A percentile compares a stretch with the other conserved stretches of the same genome.
phyloP scores from a whole-genome alignment of 2,797 vertebrate genomes.

The Brachymystax lenok region DNA sequence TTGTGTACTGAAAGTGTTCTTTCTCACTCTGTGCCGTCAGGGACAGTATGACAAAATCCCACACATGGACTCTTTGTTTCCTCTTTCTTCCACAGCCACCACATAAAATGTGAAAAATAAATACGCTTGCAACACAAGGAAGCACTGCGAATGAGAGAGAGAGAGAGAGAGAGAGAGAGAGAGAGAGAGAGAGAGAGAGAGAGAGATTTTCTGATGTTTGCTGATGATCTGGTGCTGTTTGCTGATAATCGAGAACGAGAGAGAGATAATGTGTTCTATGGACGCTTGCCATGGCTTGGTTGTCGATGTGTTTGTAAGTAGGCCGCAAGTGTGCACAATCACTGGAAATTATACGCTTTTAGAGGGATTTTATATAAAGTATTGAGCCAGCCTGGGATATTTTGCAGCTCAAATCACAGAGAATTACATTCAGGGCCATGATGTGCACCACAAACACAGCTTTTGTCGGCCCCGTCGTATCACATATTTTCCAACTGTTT shows the following conservation, averaged over 20 bases:
- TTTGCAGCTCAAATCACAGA: slow-evolving; percentile 62
- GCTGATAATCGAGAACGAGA: background rate
- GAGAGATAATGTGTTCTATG: slow-evolving; percentile 67
- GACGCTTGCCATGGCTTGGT: slow-evolving; percentile 60
- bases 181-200: too few species aligned
- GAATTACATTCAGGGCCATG: slow-evolving; percentile 73
- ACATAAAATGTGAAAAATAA: slow-evolving; percentile 74
- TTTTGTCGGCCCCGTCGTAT: slow-evolving; percentile 65
- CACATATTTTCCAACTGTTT: slow-evolving; percentile 75
- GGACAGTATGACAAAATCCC: slow-evolving; percentile 55
- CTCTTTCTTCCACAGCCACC: slow-evolving; percentile 64
- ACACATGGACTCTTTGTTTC: slow-evolving; percentile 74
- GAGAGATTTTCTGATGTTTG: too few species aligned
- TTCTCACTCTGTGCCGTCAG: slow-evolving; percentile 38
- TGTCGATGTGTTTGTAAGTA: slow-evolving; percentile 71
- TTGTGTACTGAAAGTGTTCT: slow-evolving; percentile 37
- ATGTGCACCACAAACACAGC: slow-evolving; percentile 75
- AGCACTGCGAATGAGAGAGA: slow-evolving; percentile 58
- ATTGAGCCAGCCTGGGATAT: slow-evolving; percentile 73
- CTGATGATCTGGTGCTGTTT: too few species aligned
- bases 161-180: background rate
- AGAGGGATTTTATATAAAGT: slow-evolving; percentile 76
- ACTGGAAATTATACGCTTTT: slow-evolving; percentile 79
- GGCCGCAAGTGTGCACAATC: slow-evolving; percentile 78
- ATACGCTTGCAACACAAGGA: slow-evolving; percentile 70